Conservation (phyloP, 2,888 invertebrate genomes). For the Agrochola macilenta region DNA sequence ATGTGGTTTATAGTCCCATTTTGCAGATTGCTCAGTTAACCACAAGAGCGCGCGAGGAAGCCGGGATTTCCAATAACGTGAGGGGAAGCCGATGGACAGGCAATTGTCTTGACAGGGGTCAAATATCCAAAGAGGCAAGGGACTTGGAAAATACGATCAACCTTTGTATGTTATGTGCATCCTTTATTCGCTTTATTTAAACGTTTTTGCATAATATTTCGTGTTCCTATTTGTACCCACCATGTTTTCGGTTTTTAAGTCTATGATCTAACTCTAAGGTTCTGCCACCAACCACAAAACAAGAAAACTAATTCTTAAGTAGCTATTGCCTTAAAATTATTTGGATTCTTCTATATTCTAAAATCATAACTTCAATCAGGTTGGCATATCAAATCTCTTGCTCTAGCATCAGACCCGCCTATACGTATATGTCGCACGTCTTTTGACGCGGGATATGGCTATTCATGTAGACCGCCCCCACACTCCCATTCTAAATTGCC, state of each 20-base stretch:
- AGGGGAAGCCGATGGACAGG: slow-evolving; percentile 81
- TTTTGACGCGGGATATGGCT: slow-evolving; percentile 71
- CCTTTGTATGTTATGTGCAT: slow-evolving; percentile 50
- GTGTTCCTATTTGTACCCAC: background rate
- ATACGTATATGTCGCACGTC: slow-evolving; percentile 68
- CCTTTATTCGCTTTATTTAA: slow-evolving; percentile 53
- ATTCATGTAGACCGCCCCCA: slow-evolving; percentile 75
- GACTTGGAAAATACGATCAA: slow-evolving; percentile 64
- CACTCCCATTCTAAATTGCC: slow-evolving; percentile 82
- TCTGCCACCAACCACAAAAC: background rate
- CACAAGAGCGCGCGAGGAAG: slow-evolving; percentile 75
- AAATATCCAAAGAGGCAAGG: slow-evolving; percentile 78
- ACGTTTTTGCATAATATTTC: slow-evolving; percentile 32
- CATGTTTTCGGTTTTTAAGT: background rate
- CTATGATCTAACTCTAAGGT: background rate
- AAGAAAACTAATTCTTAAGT: background rate
- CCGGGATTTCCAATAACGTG: slow-evolving; percentile 81
- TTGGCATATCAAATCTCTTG: slow-evolving; percentile 36
- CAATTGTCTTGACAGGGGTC: slow-evolving; percentile 84
- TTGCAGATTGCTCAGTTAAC: slow-evolving; percentile 80
- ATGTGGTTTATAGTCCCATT: slow-evolving; percentile 70
- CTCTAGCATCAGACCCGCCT: slow-evolving; percentile 55
- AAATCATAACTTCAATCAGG: slow-evolving; percentile 20
- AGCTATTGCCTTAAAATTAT: background rate
- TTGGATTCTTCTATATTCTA: background rate